Evolutionary conservation across 2,113 vertebrate genomes (phyloP).

Genomic region (Tyto alba): DNA sequence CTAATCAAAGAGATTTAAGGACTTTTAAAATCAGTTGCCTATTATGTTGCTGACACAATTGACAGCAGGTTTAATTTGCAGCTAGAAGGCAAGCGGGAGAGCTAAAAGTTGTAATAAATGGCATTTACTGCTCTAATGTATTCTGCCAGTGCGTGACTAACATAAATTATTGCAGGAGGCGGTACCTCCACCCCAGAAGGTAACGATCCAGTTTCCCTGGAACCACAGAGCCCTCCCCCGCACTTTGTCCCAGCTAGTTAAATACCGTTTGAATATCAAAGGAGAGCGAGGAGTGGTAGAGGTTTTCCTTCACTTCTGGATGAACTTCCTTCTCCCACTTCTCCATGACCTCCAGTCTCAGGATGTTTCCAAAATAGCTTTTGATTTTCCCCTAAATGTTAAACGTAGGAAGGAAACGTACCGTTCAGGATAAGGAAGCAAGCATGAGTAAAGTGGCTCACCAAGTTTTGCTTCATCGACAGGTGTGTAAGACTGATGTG

Average conservation of each 20-base stretch:
- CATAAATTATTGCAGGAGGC: slow-evolving; percentile 45
- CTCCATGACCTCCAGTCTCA: slow-evolving; percentile 43
- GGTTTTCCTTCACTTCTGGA: slow-evolving; percentile 51
- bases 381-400: slow-evolving; percentile 63
- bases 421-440: neutral
- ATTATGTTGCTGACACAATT: slow-evolving; percentile 66
- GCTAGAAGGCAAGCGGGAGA: slow-evolving; percentile 51
- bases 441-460: fast-evolving
- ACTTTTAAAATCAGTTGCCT: slow-evolving; percentile 59
- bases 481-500: fast-evolving
- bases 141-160: slow-evolving; percentile 44
- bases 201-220: neutral
- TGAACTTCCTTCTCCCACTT: slow-evolving; percentile 56
- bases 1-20: slow-evolving; percentile 50
- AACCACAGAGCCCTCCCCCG: neutral
- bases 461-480: neutral
- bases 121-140: slow-evolving; percentile 41
- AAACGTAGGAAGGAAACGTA: neutral
- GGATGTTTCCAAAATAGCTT: slow-evolving; percentile 63
- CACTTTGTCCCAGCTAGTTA: neutral
- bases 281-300: slow-evolving; percentile 52
- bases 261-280: slow-evolving; percentile 71
- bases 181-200: slow-evolving; percentile 29
- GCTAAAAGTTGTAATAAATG: slow-evolving; percentile 51
- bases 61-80: slow-evolving; percentile 70